Evolutionary conservation across 2,113 vertebrate genomes (phyloP).

Genomic region (Pterocles gutturalis): DNA sequence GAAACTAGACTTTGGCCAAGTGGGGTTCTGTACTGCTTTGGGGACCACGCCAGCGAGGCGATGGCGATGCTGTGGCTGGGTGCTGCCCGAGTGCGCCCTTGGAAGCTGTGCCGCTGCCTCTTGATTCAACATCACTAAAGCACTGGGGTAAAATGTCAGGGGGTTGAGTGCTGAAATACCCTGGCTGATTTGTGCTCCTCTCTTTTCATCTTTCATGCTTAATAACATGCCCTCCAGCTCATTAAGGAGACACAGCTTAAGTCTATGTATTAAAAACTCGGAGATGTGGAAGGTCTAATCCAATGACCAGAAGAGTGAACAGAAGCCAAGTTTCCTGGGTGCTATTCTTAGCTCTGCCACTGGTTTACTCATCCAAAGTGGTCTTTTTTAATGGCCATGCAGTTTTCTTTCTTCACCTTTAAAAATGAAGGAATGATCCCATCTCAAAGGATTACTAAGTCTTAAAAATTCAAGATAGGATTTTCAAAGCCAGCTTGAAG

Average conservation of each 20-base stretch:
- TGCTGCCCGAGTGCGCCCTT: accelerated
- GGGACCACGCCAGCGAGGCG: accelerated
- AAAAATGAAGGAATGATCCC: not conserved
- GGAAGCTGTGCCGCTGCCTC: not conserved
- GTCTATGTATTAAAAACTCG: not conserved
- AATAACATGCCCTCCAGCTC: not conserved
- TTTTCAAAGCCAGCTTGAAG: not conserved
- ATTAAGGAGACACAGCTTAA: not conserved
- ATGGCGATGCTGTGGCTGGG: not conserved
- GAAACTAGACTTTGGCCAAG: not conserved
- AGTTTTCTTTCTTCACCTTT: not conserved
- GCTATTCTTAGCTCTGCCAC: not conserved
- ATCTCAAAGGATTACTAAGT: not conserved
- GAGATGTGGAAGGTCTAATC: not conserved
- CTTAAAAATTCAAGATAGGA: not conserved
- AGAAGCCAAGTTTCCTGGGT: not conserved
- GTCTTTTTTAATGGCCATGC: accelerated
- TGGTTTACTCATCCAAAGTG: not conserved
- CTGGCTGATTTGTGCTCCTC: not conserved
- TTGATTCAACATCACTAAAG: not conserved
- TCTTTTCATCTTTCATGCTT: not conserved
- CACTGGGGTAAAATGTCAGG: not conserved
- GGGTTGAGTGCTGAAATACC: not conserved
- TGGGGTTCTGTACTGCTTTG: not conserved
- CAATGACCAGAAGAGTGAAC: not conserved